Evolutionary conservation across 2,113 vertebrate genomes (phyloP).

Genomic region (Anser cygnoides): DNA sequence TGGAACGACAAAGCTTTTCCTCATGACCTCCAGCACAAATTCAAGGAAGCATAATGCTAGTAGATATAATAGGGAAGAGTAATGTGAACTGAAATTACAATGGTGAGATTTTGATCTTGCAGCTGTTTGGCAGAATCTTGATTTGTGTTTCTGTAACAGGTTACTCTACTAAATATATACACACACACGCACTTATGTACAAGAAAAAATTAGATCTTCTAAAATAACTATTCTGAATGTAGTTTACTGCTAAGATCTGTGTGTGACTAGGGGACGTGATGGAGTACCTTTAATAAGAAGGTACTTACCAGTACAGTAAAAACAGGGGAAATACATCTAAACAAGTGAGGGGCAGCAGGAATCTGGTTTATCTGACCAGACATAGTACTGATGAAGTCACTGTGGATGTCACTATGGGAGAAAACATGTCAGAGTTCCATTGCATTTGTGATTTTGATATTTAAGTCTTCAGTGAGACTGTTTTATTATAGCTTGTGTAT

Average conservation of each 20-base stretch:
- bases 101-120: background rate
- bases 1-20: background rate
- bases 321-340: background rate
- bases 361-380: background rate
- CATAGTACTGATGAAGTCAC: background rate
- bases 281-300: background rate
- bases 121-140: background rate
- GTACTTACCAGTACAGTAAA: background rate
- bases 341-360: background rate
- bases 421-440: background rate
- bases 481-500: background rate
- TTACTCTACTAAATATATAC: background rate
- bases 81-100: background rate
- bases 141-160: background rate
- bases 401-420: background rate
- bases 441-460: background rate
- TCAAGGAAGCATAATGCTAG: background rate
- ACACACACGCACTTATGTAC: background rate
- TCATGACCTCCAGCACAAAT: background rate
- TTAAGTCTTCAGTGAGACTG: conserved; percentile 6
- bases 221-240: background rate
- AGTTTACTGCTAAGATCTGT: background rate
- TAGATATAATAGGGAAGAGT: background rate
- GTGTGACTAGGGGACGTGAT: background rate
- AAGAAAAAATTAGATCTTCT: background rate